phyloP scores from a whole-genome alignment of 2,888 invertebrate genomes.

The Dryadula phaetusa region DNA sequence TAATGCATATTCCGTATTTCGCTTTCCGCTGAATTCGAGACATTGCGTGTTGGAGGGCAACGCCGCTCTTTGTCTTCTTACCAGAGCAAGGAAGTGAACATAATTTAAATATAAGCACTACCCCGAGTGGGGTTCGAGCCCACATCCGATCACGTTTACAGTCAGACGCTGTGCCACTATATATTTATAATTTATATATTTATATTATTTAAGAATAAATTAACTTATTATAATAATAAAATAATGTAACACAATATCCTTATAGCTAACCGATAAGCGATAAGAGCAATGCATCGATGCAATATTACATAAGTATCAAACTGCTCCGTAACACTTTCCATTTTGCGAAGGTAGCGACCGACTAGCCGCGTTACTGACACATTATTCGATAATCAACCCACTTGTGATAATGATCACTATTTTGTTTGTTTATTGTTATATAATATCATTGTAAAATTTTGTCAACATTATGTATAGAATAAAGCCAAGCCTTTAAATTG shows the following conservation, averaged over 20 bases:
- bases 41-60: too few species aligned
- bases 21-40: too few species aligned
- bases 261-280: slow-evolving; percentile 17
- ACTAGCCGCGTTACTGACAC: slow-evolving; percentile 55
- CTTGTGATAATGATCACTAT: slow-evolving; percentile 40
- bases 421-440: slow-evolving; percentile 39
- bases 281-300: slow-evolving; percentile 52
- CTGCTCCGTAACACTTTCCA: slow-evolving; percentile 72
- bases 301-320: slow-evolving; percentile 65
- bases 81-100: too few species aligned
- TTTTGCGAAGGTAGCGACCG: slow-evolving; percentile 58
- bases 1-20: too few species aligned
- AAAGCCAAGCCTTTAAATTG: not conserved
- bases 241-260: not conserved
- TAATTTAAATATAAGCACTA: too few species aligned
- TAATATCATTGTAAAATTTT: slow-evolving; percentile 28
- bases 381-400: slow-evolving; percentile 48
- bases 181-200: not conserved
- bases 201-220: not conserved
- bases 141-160: too few species aligned
- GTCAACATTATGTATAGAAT: not conserved
- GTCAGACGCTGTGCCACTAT: too few species aligned
- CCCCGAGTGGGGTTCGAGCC: too few species aligned
- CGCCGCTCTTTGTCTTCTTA: too few species aligned
- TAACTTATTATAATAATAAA: slow-evolving; percentile 3